A percentile compares a stretch with the other conserved stretches of the same genome.
Conservation (phyloP, 2,113 vertebrate species). For the Furnarius figulus region DNA sequence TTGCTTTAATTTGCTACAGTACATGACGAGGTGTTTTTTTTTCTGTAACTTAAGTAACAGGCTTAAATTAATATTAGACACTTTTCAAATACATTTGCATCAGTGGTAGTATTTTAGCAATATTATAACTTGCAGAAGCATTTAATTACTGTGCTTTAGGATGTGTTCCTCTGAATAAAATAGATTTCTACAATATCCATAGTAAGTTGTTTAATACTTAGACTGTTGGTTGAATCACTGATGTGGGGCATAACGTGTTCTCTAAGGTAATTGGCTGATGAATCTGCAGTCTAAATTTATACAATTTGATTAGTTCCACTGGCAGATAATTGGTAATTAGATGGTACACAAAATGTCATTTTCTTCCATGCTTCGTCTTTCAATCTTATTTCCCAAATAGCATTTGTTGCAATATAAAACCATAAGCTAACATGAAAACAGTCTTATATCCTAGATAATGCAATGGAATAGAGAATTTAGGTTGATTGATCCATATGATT, state of each 20-base stretch:
- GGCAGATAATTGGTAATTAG: constrained; percentile 63
- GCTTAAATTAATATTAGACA: background rate
- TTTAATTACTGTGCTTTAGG: background rate
- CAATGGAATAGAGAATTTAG: constrained; percentile 74
- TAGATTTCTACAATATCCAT: background rate
- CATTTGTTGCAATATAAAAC: constrained; percentile 73
- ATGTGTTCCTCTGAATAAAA: background rate
- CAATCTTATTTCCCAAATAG: constrained; percentile 67
- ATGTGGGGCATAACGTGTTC: constrained; percentile 31
- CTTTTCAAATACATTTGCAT: background rate
- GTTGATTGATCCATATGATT: constrained; percentile 78
- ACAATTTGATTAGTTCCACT: constrained; percentile 64
- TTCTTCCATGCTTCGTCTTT: constrained; percentile 65
- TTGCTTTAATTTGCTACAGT: background rate
- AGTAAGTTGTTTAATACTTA: constrained; percentile 6
- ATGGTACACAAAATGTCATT: constrained; percentile 71
- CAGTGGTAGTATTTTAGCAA: background rate
- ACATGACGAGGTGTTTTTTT: background rate
- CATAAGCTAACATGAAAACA: constrained; percentile 62
- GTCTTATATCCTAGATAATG: constrained; percentile 69
- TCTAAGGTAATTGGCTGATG: constrained; percentile 52
- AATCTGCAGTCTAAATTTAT: constrained; percentile 56
- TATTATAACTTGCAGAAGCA: background rate
- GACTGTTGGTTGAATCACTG: constrained; percentile 9
- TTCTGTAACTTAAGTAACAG: background rate